These are phyloP conservation scores for Galago senegalensis DNA, from an alignment of 2,797 vertebrate species.

Conservation along the genomic window DNA sequence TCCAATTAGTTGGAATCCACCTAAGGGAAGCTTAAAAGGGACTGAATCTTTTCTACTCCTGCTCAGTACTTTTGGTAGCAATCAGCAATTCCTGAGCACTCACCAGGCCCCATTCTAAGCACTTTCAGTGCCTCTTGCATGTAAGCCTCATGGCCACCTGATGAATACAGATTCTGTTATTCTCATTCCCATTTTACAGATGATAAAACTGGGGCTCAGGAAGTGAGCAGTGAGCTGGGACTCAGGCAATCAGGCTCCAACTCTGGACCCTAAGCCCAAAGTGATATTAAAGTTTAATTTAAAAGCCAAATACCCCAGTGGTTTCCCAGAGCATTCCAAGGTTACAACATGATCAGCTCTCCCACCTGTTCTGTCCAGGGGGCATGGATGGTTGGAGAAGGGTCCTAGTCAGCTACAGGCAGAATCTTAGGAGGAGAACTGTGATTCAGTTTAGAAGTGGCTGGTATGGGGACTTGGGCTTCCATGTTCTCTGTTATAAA, in stretches of 20 bases:
- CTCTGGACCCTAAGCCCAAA: neutral
- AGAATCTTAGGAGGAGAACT: neutral
- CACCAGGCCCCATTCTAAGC: neutral
- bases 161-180: neutral
- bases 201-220: neutral
- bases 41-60: neutral
- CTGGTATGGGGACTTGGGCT: no score
- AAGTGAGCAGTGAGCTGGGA: neutral
- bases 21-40: neutral
- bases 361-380: neutral
- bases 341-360: neutral
- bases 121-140: neutral
- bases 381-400: no score
- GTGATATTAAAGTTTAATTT: neutral
- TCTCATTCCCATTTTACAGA: neutral
- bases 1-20: slow-evolving; percentile 20
- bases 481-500: neutral
- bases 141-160: neutral
- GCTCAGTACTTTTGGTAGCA: neutral
- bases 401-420: neutral
- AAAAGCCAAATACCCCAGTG: neutral
- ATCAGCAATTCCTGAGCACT: accelerated
- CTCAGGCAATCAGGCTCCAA: neutral
- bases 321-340: neutral
- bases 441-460: neutral